Evolutionary conservation across 2,797 vertebrate genomes (phyloP).

Genomic region (Meda fulgida): DNA sequence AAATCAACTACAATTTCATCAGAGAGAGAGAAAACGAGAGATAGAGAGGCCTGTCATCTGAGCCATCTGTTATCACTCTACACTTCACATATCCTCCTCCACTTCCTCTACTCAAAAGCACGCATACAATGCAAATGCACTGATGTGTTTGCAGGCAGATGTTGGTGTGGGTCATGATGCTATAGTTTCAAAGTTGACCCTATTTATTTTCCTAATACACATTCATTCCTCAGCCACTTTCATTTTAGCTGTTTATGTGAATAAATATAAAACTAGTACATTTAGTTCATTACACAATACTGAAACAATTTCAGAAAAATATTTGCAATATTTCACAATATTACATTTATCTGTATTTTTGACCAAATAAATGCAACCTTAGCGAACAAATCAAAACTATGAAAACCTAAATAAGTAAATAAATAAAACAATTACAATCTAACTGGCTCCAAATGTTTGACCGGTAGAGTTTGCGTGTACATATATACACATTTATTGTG

Average conservation of each 20-base stretch:
- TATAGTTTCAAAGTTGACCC: background rate
- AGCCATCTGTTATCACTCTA: conserved; percentile 78
- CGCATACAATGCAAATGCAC: background rate
- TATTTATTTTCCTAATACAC: background rate
- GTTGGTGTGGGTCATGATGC: background rate
- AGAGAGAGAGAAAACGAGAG: conserved; percentile 60
- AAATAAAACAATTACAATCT: no score
- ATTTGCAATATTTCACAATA: no score
- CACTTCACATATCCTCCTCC: conserved; percentile 60
- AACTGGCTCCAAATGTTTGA: no score
- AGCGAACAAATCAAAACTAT: no score
- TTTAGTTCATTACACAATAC: no score
- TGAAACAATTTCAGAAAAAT: no score
- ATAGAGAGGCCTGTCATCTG: conserved; percentile 71
- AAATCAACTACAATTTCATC: conserved; percentile 93
- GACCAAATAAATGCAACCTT: no score
- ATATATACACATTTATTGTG: no score
- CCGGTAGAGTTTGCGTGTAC: no score
- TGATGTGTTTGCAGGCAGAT: conserved; percentile 18
- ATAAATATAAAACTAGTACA: background rate
- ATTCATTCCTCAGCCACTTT: background rate
- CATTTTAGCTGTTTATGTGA: background rate
- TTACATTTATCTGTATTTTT: no score
- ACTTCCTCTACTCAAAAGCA: conserved; percentile 23
- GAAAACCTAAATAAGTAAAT: no score